phyloP scores from a whole-genome alignment of 2,888 invertebrate species.

The Gnatocerus cornutus region DNA sequence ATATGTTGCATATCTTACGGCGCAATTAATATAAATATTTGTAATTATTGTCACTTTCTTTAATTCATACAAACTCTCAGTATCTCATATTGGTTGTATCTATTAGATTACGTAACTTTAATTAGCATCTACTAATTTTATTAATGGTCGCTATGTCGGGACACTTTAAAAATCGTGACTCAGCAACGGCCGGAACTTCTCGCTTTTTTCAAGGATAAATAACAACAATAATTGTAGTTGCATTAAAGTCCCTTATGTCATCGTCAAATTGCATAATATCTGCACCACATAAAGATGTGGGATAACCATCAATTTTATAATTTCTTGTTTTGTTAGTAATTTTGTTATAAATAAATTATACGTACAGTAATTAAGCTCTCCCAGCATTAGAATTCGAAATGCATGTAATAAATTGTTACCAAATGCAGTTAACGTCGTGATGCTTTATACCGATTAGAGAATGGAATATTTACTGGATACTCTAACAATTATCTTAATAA shows the following conservation, averaged over 20 bases:
- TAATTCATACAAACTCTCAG: too few species aligned
- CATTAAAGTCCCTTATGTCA: conserved; percentile 19
- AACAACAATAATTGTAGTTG: conserved; percentile 25
- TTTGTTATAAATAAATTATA: neutral
- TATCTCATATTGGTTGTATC: too few species aligned
- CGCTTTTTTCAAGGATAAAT: conserved; percentile 29
- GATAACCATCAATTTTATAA: neutral
- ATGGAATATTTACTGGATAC: too few species aligned
- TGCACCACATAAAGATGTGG: conserved; percentile 1
- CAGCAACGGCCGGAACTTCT: conserved; percentile 33
- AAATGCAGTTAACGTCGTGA: neutral
- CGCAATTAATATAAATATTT: too few species aligned
- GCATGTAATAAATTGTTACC: neutral
- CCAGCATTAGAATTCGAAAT: too few species aligned
- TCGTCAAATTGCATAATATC: conserved; percentile 19
- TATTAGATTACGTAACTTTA: neutral
- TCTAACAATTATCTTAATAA: neutral
- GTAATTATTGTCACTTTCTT: too few species aligned
- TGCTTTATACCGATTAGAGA: too few species aligned
- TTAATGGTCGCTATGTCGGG: conserved; percentile 23
- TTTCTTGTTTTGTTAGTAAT: neutral
- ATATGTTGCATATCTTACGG: neutral
- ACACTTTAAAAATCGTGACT: conserved; percentile 24
- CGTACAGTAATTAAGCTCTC: too few species aligned
- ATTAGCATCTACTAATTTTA: neutral